Evolutionary conservation across 2,888 invertebrate species (phyloP).

Genomic region (Tenthredo scrophulariae): DNA sequence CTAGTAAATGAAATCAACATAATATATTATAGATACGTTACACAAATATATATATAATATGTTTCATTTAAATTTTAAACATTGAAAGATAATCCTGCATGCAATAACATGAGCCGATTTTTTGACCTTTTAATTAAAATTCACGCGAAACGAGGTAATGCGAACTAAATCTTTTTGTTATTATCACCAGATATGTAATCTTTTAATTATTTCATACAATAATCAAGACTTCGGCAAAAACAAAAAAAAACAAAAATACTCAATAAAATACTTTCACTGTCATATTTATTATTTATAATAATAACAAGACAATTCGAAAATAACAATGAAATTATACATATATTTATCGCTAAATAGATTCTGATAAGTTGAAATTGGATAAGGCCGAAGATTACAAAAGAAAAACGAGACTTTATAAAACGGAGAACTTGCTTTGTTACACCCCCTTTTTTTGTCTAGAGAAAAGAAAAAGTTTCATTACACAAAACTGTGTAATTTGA

Average conservation of each 20-base stretch:
- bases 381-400: constrained; percentile 4
- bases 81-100: background rate
- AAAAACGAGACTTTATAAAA: background rate
- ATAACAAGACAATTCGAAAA: background rate
- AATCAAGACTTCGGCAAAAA: background rate
- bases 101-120: background rate
- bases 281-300: background rate
- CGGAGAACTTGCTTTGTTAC: background rate
- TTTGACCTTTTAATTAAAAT: background rate
- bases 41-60: background rate
- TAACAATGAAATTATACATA: background rate
- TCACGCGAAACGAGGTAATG: background rate
- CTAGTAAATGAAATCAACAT: constrained; percentile 1
- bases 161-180: background rate
- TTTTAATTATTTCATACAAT: background rate
- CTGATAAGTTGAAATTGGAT: constrained; percentile 10
- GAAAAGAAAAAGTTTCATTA: background rate
- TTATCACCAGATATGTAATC: background rate
- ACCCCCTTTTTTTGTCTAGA: background rate
- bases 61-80: background rate
- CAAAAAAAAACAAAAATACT: background rate
- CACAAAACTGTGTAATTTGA: background rate
- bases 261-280: background rate
- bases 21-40: background rate
- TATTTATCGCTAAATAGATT: constrained; percentile 5